Evolutionary conservation across 2,113 vertebrate genomes (phyloP).

Genomic region (Passerina amoena): DNA sequence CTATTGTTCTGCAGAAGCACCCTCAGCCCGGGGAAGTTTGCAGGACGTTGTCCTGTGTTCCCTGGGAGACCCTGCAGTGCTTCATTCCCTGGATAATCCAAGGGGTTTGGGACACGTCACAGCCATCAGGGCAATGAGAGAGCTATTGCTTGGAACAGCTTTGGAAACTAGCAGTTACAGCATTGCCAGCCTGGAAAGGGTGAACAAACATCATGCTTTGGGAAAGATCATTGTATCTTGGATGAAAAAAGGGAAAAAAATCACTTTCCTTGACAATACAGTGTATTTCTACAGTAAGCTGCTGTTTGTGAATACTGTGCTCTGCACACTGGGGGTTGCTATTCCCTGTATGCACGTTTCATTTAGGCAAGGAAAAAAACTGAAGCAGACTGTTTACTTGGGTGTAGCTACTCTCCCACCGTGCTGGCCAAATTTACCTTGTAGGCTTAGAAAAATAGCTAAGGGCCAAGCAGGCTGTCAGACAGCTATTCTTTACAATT

Average conservation of each 20-base stretch:
- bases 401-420: background rate
- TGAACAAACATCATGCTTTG: background rate
- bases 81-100: background rate
- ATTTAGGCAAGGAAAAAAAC: background rate
- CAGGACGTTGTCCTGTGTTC: background rate
- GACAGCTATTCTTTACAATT: background rate
- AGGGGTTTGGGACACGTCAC: background rate
- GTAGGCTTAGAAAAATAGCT: background rate
- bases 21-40: background rate
- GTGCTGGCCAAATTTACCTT: background rate
- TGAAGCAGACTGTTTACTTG: background rate
- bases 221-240: background rate
- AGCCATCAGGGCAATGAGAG: background rate
- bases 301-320: background rate
- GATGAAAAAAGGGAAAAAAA: background rate
- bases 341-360: background rate
- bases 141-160: background rate
- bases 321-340: background rate
- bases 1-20: slow-evolving; percentile 36
- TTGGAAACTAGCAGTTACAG: background rate
- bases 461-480: background rate
- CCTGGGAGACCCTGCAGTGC: background rate
- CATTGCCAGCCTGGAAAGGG: background rate
- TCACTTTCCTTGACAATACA: background rate
- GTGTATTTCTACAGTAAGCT: background rate